Evolutionary conservation across 2,888 invertebrate species (phyloP).

Genomic region (Eumacrocentrus americanus): DNA sequence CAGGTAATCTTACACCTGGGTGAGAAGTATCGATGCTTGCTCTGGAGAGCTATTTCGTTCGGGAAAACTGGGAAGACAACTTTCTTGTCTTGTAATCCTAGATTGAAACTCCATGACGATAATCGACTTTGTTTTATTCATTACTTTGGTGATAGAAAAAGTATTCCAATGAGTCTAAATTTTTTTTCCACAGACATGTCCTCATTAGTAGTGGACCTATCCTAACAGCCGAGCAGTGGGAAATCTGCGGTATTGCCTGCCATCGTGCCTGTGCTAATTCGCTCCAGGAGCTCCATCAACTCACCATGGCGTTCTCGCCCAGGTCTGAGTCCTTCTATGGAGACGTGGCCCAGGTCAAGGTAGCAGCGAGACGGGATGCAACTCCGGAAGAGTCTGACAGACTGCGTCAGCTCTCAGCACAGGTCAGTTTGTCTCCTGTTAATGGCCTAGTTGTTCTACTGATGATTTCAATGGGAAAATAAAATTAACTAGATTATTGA

Average conservation of each 20-base stretch:
- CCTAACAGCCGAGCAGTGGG: slow-evolving; percentile 84
- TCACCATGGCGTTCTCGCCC: slow-evolving; percentile 88
- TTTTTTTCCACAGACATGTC: slow-evolving; percentile 67
- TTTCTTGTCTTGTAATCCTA: too few relatives aligned
- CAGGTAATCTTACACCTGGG: slow-evolving; percentile 9
- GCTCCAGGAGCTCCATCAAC: slow-evolving; percentile 83
- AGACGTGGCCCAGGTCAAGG: slow-evolving; percentile 89
- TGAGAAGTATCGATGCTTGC: background rate
- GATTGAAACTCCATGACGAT: too few relatives aligned
- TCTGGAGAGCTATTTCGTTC: too few relatives aligned
- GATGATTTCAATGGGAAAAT: too few relatives aligned
- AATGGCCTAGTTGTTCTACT: too few relatives aligned
- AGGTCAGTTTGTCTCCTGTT: too few relatives aligned
- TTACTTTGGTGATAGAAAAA: too few relatives aligned
- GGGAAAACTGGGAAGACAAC: too few relatives aligned
- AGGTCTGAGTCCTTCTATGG: slow-evolving; percentile 95
- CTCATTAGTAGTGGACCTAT: slow-evolving; percentile 84
- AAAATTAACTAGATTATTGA: too few relatives aligned
- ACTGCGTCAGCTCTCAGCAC: slow-evolving; percentile 86
- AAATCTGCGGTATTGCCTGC: slow-evolving; percentile 80
- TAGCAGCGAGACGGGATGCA: slow-evolving; percentile 88
- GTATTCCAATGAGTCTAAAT: too few relatives aligned
- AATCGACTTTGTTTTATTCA: too few relatives aligned
- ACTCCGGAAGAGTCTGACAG: slow-evolving; percentile 83
- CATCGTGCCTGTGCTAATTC: slow-evolving; percentile 87